Evolutionary conservation across 2,797 vertebrate species (phyloP).

Genomic region (Antennarius maculatus): DNA sequence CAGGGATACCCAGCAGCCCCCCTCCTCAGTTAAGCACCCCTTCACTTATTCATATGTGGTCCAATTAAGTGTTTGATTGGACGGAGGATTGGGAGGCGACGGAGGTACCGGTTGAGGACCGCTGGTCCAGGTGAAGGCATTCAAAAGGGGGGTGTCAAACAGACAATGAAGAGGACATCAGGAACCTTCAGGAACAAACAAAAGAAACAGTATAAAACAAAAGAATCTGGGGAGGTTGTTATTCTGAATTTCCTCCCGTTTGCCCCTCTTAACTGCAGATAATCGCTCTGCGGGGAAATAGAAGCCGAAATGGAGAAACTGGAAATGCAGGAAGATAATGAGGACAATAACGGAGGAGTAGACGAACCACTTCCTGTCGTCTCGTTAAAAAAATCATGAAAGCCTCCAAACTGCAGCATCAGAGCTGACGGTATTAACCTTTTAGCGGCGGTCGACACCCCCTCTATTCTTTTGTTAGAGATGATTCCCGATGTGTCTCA

Average conservation of each 20-base stretch:
- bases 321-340: conserved; percentile 1
- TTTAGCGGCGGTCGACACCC: conserved; percentile 54
- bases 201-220: too few relatives aligned
- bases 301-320: conserved; percentile 1
- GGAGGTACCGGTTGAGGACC: too few relatives aligned
- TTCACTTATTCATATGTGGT: too few relatives aligned
- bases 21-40: too few relatives aligned
- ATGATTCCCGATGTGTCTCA: conserved; percentile 46
- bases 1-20: too few relatives aligned
- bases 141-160: too few relatives aligned
- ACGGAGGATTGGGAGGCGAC: too few relatives aligned
- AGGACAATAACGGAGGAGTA: background rate
- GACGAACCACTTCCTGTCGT: conserved; percentile 7
- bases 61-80: too few relatives aligned
- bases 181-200: background rate
- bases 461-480: conserved; percentile 39
- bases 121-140: too few relatives aligned
- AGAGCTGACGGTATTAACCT: conserved; percentile 66
- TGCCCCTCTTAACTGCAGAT: background rate
- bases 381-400: conserved; percentile 42
- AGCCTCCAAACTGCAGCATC: conserved; percentile 38
- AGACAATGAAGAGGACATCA: too few relatives aligned
- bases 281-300: background rate
- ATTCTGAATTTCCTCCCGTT: conserved; percentile 10
- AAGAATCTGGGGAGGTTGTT: background rate